Evolutionary conservation across 37 sponge, comb jelly and placozoan species (phyloP).

Genomic region (Cliona cf. orientalis): DNA sequence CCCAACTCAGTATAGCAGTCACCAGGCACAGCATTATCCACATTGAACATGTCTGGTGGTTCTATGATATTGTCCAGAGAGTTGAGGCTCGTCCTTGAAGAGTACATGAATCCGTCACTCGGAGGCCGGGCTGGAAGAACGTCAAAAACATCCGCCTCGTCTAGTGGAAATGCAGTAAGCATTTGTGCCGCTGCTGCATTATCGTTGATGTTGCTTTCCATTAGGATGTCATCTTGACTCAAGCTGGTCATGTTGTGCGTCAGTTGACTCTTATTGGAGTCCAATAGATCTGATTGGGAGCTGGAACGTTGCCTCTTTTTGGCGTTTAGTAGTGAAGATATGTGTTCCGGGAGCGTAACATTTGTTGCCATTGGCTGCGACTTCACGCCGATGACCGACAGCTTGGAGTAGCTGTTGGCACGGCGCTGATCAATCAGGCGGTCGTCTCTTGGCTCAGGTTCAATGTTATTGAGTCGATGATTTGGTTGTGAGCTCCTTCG

Average conservation of each 20-base stretch:
- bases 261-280: neutral
- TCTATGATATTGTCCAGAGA: constrained; percentile 50
- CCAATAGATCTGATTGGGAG: neutral
- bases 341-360: neutral
- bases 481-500: too few species aligned
- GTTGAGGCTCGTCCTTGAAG: constrained; percentile 24
- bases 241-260: neutral
- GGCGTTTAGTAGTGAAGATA: neutral
- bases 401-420: neutral
- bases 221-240: neutral
- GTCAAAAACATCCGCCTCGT: too few species aligned
- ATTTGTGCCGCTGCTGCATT: too few species aligned
- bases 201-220: too few species aligned
- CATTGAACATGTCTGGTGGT: constrained; percentile 46
- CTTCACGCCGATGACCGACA: neutral
- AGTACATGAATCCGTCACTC: neutral
- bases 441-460: too few species aligned
- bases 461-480: too few species aligned
- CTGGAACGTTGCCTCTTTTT: neutral
- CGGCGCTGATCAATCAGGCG: too few species aligned
- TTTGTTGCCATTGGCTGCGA: neutral
- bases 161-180: too few species aligned
- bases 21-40: too few species aligned
- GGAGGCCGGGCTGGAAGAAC: constrained; percentile 5
- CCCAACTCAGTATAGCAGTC: too few species aligned